Percentiles rank a stretch among this genome's conserved stretches.
Evolutionary conservation across 1,140 invertebrate species (phyloP).

Genomic region (Holcopasites calliopsidis): DNA sequence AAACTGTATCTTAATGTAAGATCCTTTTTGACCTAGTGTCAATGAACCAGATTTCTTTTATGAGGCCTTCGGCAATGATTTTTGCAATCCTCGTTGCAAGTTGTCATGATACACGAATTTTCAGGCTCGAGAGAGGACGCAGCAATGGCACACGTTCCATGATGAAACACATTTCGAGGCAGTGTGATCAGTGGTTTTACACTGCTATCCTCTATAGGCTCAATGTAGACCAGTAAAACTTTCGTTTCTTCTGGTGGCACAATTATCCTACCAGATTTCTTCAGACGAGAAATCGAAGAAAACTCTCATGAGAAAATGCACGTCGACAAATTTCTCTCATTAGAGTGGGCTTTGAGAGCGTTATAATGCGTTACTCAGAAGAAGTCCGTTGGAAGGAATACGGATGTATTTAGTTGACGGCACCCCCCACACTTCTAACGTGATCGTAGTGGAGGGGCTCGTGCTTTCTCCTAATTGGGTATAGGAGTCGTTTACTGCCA

Average conservation of each 20-base stretch:
- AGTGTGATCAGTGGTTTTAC: constrained; percentile 32
- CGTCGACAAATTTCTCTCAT: not conserved
- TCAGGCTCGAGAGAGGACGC: not conserved
- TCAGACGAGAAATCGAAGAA: not conserved
- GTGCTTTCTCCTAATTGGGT: too few species aligned
- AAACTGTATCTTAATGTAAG: too few species aligned
- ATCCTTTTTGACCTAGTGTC: too few species aligned
- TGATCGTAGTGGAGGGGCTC: too few species aligned
- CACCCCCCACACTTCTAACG: too few species aligned
- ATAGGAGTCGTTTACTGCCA: too few species aligned
- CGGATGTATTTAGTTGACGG: too few species aligned
- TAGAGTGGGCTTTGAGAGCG: not conserved
- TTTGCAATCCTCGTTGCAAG: constrained; percentile 49
- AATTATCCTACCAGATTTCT: not conserved
- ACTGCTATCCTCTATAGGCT: not conserved
- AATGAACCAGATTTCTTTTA: constrained; percentile 1
- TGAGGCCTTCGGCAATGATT: not conserved
- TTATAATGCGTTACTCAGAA: too few species aligned
- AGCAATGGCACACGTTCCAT: constrained; percentile 48
- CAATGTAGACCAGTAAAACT: constrained; percentile 23
- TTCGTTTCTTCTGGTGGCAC: constrained; percentile 30
- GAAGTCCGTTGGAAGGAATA: too few species aligned
- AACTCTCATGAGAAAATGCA: constrained; percentile 14
- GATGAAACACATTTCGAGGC: constrained; percentile 55
- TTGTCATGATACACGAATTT: constrained; percentile 59